A percentile compares a stretch with the other conserved stretches of the same genome.
Conservation (phyloP, 2,113 vertebrate genomes). For the Notarius lentiginosus region DNA sequence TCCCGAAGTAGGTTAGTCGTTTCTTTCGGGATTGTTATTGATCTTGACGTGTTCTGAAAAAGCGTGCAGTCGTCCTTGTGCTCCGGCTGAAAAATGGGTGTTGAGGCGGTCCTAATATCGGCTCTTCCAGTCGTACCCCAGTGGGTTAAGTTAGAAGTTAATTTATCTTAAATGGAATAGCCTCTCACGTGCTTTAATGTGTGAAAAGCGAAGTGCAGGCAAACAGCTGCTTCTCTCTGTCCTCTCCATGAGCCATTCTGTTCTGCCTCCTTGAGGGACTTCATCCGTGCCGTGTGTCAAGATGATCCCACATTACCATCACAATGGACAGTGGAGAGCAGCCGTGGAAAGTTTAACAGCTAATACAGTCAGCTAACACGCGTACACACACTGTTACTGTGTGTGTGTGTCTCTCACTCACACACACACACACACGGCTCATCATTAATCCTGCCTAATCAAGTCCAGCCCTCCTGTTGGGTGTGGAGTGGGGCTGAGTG, state of each 20-base stretch:
- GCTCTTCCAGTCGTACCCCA: slow-evolving; percentile 41
- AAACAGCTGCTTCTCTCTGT: slow-evolving; percentile 32
- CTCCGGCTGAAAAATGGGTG: neutral
- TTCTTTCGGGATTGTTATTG: neutral
- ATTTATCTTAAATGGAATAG: slow-evolving; percentile 22
- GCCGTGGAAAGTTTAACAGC: slow-evolving; percentile 70
- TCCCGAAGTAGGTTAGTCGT: neutral
- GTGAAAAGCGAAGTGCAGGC: slow-evolving; percentile 31
- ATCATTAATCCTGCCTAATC: slow-evolving; percentile 76
- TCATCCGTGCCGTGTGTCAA: slow-evolving; percentile 39
- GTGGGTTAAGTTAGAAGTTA: slow-evolving; percentile 54
- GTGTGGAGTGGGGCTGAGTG: slow-evolving; percentile 61
- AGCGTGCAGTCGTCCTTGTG: neutral
- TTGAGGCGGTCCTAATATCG: neutral
- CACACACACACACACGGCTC: slow-evolving; percentile 54
- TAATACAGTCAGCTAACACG: slow-evolving; percentile 67
- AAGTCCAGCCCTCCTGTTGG: slow-evolving; percentile 70
- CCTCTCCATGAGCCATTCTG: slow-evolving; percentile 12
- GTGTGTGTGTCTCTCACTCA: slow-evolving; percentile 39
- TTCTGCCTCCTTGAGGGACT: slow-evolving; percentile 33
- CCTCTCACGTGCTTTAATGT: slow-evolving; percentile 30
- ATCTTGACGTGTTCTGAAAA: neutral
- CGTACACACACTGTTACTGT: slow-evolving; percentile 39
- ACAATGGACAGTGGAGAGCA: slow-evolving; percentile 63
- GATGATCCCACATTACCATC: slow-evolving; percentile 66